Evolutionary conservation across 2,888 invertebrate genomes (phyloP).

Genomic region (Cheiracanthium punctorium): DNA sequence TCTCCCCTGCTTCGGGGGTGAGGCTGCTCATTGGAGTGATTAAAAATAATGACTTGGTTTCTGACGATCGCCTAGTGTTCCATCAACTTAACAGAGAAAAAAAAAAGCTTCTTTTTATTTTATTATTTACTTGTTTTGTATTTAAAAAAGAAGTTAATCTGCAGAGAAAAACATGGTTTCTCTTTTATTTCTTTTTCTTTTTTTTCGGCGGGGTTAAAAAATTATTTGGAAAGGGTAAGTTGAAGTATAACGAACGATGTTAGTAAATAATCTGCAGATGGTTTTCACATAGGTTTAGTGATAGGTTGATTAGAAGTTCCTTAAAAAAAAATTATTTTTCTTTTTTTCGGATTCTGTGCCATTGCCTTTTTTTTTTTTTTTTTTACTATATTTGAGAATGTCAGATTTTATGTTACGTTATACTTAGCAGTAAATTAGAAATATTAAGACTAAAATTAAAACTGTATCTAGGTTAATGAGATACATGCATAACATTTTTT

Average conservation of each 20-base stretch:
- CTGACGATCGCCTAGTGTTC: background rate
- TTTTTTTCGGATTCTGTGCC: too few species aligned
- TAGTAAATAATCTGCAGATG: background rate
- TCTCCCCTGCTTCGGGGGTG: background rate
- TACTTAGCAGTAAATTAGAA: too few species aligned
- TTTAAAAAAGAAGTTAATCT: conserved; percentile 5
- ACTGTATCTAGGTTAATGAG: too few species aligned
- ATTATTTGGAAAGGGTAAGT: background rate
- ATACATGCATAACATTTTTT: too few species aligned
- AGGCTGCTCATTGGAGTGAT: conserved; percentile 64
- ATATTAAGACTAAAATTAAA: too few species aligned
- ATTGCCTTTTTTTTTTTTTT: too few species aligned
- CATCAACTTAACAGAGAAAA: background rate
- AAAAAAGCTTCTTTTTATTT: background rate
- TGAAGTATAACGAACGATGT: background rate
- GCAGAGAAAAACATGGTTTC: conserved; percentile 10
- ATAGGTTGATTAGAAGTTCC: too few species aligned
- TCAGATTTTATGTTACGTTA: too few species aligned
- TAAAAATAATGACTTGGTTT: conserved; percentile 65
- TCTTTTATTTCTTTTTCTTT: too few species aligned
- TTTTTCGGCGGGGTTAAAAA: background rate
- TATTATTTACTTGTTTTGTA: background rate
- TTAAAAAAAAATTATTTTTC: too few species aligned
- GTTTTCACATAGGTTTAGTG: background rate
- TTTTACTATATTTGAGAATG: too few species aligned